phyloP scores from a whole-genome alignment of 92 coral and sea anemone genomes.

The Phenganax marumi region DNA sequence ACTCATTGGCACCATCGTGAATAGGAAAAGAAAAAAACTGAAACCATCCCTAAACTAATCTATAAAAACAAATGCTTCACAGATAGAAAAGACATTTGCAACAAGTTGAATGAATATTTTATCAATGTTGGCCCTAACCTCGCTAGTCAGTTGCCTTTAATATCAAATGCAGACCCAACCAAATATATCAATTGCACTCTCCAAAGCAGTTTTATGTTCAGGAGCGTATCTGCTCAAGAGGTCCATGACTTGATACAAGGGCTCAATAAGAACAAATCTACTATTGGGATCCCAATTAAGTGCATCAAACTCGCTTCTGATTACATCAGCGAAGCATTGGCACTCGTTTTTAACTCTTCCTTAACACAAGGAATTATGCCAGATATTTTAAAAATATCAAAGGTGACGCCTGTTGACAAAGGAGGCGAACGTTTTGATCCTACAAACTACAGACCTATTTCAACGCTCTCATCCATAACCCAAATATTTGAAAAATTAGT shows the following conservation, averaged over 20 bases:
- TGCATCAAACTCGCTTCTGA: slow-evolving; percentile 48
- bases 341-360: slow-evolving; percentile 34
- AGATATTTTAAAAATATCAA: slow-evolving; percentile 52
- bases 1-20: slow-evolving; percentile 49
- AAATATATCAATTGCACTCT: slow-evolving; percentile 46
- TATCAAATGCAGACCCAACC: slow-evolving; percentile 37
- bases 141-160: slow-evolving; percentile 48
- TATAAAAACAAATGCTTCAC: slow-evolving; percentile 47
- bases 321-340: slow-evolving; percentile 43
- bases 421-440: slow-evolving; percentile 53
- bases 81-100: slow-evolving; percentile 39
- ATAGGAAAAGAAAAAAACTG: slow-evolving; percentile 41
- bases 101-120: slow-evolving; percentile 35
- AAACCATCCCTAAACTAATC: slow-evolving; percentile 36
- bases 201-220: slow-evolving; percentile 53
- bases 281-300: slow-evolving; percentile 41
- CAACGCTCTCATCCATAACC: slow-evolving; percentile 37
- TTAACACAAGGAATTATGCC: slow-evolving; percentile 46
- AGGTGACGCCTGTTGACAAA: slow-evolving; percentile 51
- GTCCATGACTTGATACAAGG: slow-evolving; percentile 31
- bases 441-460: slow-evolving; percentile 55
- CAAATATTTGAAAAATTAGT: slow-evolving; percentile 49
- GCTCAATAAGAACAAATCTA: slow-evolving; percentile 40
- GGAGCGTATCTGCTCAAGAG: slow-evolving; percentile 52
- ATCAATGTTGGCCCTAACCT: slow-evolving; percentile 37